Evolutionary conservation across 2,113 vertebrate genomes (phyloP).

Genomic region (Holacanthus passer): DNA sequence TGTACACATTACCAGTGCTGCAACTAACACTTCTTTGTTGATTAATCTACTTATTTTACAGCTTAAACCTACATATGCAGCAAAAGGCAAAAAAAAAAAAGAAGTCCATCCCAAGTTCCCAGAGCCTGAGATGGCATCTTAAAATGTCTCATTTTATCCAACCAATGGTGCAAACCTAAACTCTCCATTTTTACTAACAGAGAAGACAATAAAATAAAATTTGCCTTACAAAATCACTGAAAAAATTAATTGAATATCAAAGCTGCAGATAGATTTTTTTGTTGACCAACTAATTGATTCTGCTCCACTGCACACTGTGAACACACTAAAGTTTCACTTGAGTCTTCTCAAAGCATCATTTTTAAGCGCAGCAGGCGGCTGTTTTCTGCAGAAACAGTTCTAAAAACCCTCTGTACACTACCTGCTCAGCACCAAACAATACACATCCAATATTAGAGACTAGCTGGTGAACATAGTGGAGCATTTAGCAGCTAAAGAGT

Average conservation of each 20-base stretch:
- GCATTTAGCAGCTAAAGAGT: not conserved
- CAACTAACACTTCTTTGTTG: not conserved
- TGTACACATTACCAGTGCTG: not conserved
- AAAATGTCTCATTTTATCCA: not conserved
- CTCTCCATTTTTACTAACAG: too few relatives aligned
- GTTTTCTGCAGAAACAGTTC: not conserved
- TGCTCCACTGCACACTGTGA: not conserved
- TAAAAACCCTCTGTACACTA: not conserved
- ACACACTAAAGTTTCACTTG: too few relatives aligned
- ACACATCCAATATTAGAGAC: not conserved
- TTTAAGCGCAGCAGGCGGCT: not conserved
- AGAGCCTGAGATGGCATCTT: not conserved
- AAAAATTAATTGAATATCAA: not conserved
- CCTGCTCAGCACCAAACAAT: not conserved
- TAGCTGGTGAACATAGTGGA: not conserved
- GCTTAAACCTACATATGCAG: not conserved
- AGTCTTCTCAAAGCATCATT: not conserved
- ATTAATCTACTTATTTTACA: not conserved
- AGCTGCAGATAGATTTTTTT: not conserved
- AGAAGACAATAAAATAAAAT: too few relatives aligned
- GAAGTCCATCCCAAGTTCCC: not conserved
- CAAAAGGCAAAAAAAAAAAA: not conserved
- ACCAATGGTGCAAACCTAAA: not conserved
- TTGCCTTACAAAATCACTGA: too few relatives aligned
- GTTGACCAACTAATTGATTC: not conserved